Percentiles rank a stretch among this genome's conserved stretches.
Conservation (phyloP, 2,113 vertebrate genomes). For the Clarias gariepinus region DNA sequence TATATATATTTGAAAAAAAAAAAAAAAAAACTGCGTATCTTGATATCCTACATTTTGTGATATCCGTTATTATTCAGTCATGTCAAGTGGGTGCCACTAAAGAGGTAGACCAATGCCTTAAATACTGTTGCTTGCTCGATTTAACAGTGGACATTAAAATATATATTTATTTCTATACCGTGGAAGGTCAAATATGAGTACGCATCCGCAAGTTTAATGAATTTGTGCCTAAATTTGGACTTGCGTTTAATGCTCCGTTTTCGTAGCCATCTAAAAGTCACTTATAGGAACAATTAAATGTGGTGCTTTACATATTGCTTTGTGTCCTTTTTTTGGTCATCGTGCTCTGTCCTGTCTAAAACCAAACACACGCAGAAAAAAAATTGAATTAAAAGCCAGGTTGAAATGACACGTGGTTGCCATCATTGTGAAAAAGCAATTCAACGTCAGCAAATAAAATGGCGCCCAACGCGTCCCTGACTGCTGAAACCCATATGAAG, state of each 20-base stretch:
- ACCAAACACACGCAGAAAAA: too few relatives aligned
- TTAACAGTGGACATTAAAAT: not conserved
- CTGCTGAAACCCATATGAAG: slow-evolving; percentile 11
- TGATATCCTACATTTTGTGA: not conserved
- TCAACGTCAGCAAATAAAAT: slow-evolving; percentile 69
- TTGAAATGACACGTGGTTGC: slow-evolving; percentile 63
- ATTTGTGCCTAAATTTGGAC: not conserved
- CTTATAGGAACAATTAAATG: not conserved
- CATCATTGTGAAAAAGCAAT: slow-evolving; percentile 55
- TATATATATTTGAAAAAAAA: too few relatives aligned
- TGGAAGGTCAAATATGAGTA: not conserved
- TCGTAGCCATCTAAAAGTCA: not conserved
- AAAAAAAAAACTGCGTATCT: not conserved
- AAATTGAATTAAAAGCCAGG: slow-evolving; percentile 8
- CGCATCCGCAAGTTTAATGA: not conserved
- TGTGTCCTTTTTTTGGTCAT: not conserved
- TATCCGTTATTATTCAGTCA: not conserved
- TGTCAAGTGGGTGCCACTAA: not conserved
- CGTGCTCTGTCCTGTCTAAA: not conserved
- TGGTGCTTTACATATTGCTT: not conserved
- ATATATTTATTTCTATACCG: not conserved
- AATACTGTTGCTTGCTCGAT: not conserved
- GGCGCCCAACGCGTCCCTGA: slow-evolving; percentile 58
- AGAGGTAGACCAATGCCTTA: not conserved
- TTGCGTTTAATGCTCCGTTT: not conserved